A percentile compares a stretch with the other conserved stretches of the same genome.
Conservation (phyloP, 2,113 vertebrate genomes). For the Galeopterus variegatus region DNA sequence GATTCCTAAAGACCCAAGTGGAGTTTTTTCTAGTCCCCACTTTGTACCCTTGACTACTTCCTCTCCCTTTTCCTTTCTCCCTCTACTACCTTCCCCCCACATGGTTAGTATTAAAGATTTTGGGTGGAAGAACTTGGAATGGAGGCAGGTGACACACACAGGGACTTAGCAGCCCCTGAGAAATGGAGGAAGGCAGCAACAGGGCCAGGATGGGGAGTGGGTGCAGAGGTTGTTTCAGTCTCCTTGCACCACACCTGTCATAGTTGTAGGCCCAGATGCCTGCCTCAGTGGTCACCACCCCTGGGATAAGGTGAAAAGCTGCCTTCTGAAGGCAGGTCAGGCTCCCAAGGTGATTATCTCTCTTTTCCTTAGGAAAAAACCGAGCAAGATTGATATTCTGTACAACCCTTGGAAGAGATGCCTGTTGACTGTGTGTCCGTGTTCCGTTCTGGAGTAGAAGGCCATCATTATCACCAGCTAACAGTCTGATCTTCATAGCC, state of each 20-base stretch:
- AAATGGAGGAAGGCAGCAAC: background rate
- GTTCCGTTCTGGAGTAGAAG: background rate
- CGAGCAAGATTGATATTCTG: background rate
- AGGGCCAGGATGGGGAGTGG: background rate
- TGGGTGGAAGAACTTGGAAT: constrained; percentile 27
- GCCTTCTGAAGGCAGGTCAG: constrained; percentile 51
- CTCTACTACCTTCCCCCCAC: background rate
- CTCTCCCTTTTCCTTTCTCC: background rate
- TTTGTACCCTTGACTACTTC: background rate
- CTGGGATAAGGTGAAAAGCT: background rate
- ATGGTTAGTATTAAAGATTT: constrained; percentile 73
- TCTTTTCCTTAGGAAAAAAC: background rate
- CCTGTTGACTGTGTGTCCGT: background rate
- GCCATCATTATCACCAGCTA: background rate
- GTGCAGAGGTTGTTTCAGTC: background rate
- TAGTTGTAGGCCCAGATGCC: background rate
- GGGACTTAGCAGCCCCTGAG: background rate
- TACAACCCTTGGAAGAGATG: background rate
- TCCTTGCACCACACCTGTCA: background rate
- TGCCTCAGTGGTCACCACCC: background rate
- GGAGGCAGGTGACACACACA: background rate
- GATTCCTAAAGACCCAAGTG: background rate
- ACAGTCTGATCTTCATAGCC: background rate
- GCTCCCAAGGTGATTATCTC: background rate
- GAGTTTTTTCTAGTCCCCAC: background rate